Conservation (phyloP, 2,113 vertebrate species). For the Pelmatolapia mariae region DNA sequence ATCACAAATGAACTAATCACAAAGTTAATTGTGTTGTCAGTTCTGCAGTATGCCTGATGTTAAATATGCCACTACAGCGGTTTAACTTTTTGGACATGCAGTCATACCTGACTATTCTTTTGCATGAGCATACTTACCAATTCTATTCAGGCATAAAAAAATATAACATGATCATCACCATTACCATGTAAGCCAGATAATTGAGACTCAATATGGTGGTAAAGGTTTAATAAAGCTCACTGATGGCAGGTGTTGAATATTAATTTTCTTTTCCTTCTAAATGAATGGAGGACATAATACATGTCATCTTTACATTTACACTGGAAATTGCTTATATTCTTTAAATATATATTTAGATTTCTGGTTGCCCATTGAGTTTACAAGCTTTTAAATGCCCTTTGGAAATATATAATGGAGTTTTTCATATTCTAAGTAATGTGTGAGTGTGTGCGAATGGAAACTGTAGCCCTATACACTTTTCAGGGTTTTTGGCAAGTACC, state of each 20-base stretch:
- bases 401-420: neutral
- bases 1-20: neutral
- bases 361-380: neutral
- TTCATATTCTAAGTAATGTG: neutral
- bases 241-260: neutral
- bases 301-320: neutral
- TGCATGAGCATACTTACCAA: neutral
- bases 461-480: neutral
- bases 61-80: neutral
- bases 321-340: neutral
- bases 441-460: neutral
- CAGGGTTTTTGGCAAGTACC: neutral
- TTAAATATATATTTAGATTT: neutral
- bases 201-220: neutral
- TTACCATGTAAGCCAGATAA: neutral
- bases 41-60: neutral
- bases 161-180: constrained; percentile 18
- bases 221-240: neutral
- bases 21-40: neutral
- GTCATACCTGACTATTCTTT: neutral
- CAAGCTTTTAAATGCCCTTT: neutral
- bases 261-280: neutral
- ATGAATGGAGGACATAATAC: neutral
- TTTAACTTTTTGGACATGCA: neutral
- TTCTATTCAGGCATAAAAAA: neutral